Base-by-base conservation (phyloP, 2,797 vertebrate genomes). In the Rhadinocentrus ornatus region DNA sequence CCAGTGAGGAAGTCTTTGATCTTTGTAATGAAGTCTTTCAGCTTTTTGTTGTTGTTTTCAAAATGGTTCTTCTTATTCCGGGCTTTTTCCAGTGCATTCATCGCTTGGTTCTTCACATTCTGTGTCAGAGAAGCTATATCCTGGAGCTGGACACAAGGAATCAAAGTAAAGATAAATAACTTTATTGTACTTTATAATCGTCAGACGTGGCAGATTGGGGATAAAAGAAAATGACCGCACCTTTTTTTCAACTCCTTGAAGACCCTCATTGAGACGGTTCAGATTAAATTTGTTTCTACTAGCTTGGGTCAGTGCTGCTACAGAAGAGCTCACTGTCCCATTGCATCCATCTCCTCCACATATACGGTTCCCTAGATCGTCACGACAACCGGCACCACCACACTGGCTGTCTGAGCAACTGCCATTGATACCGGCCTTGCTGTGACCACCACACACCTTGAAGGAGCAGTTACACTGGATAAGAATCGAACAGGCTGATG, bases 1-100 rank as follows among this genome's bases (percentile, higher is more conserved):
- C 96, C 96, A 26, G 90, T 94, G 72, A 99, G 93, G 86, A 97
- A 97, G 81, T 94, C 93, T 91, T 86, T 95, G 89, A 97, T 96
- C 66, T 87, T 94, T 86, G 93, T 93, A 58, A 97, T 95, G 69
- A 96, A 95, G 55, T 95, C 91, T 73, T 95, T 93, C 10, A 97
- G 93, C 52, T 93, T 89, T 24, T 93, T 92, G 0, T 95, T 94
- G 0, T 92, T 93, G 32, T 91, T 93, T 73, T 95, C 94, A 13
- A 95, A 94, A 0, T 58, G 6, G 0, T 91, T 85, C 71, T 95
- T 96, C 68, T 95, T 91, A 0, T 88, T 91, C 80, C 91, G 89
- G 0, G 96, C 95, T 69, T 88, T 94, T 31, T 78, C 83, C 86
- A 97, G 88, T 0, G 88, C 93, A 27, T 89, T 88, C 80, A 89